Evolutionary conservation across 2,113 vertebrate species (phyloP).

Genomic region (Hippocampus guttulatus): DNA sequence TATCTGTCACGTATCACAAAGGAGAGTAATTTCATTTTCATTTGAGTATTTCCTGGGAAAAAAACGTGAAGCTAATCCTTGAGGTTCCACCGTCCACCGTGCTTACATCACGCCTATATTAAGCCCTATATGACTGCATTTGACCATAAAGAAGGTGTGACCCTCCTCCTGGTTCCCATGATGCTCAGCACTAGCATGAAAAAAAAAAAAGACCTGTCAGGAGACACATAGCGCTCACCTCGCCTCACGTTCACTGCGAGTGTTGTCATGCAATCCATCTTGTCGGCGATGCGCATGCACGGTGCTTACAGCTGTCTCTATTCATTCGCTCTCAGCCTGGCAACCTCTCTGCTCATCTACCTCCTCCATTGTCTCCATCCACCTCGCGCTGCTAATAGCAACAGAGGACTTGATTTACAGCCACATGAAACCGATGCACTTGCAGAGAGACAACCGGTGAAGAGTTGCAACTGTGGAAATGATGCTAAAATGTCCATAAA

Average conservation of each 20-base stretch:
- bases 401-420: constrained; percentile 47
- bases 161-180: background rate
- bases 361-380: constrained; percentile 13
- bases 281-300: constrained; percentile 14
- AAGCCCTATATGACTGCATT: background rate
- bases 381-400: constrained; percentile 39
- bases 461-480: background rate
- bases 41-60: background rate
- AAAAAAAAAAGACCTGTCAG: background rate
- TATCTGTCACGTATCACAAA: background rate
- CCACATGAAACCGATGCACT: constrained; percentile 7
- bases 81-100: no score
- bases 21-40: background rate
- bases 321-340: constrained; percentile 21
- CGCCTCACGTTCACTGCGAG: constrained; percentile 14
- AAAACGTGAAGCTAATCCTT: no score
- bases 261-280: constrained; percentile 41
- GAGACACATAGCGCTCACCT: constrained; percentile 1
- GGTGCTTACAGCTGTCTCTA: constrained; percentile 24
- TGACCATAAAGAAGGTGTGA: background rate
- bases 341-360: background rate
- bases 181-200: background rate
- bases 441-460: constrained; percentile 17
- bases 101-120: no score
- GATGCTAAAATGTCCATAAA: background rate